Conservation (phyloP, 2,888 invertebrate genomes). For the Tetrapedia diversipes region DNA sequence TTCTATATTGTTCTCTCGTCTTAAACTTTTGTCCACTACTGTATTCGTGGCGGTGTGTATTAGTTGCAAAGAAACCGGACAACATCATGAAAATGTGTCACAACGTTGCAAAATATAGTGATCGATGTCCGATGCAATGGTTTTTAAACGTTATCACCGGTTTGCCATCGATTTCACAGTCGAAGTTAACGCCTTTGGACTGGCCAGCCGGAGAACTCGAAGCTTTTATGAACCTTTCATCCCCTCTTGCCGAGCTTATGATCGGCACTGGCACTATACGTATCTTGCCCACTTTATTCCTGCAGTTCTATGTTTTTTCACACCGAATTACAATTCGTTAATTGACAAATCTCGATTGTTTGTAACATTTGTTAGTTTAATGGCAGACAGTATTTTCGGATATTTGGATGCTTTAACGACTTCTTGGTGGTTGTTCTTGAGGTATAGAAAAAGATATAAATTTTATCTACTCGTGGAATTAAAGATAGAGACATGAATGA, state of each 20-base stretch:
- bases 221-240: slow-evolving; percentile 1
- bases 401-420: no score
- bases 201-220: not conserved
- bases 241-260: not conserved
- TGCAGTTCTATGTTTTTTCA: not conserved
- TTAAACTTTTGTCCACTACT: no score
- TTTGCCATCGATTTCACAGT: not conserved
- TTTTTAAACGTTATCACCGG: not conserved
- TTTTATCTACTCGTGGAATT: no score
- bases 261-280: not conserved
- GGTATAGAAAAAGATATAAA: no score
- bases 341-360: no score
- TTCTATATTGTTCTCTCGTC: no score
- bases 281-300: not conserved
- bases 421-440: no score
- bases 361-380: no score
- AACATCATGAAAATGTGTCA: not conserved
- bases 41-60: not conserved
- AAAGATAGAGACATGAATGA: no score
- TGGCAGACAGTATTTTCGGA: no score
- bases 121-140: not conserved
- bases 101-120: not conserved
- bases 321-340: no score
- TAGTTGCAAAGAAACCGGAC: no score
- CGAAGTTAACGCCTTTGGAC: not conserved